Percentiles rank a stretch among this genome's conserved stretches.
Conservation (phyloP, 37 sponge, comb jelly and placozoan genomes). For the Hexactinellida sp. region DNA sequence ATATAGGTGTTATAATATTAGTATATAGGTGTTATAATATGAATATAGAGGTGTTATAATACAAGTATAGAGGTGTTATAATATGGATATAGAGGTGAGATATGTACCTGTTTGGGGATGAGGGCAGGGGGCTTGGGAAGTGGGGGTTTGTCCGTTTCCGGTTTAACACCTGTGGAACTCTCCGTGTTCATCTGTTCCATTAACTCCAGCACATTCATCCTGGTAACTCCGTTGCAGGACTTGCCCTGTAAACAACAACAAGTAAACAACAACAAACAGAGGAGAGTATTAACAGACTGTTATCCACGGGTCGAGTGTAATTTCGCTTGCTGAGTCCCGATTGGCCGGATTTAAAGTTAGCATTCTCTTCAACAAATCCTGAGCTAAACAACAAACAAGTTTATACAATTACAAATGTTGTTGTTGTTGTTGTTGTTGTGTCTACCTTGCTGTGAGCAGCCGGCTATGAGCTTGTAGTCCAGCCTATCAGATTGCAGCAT, state of each 20-base stretch:
- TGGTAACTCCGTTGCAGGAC: not conserved
- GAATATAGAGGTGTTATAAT: not conserved
- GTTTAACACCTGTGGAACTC: not conserved
- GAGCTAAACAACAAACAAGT: constrained; percentile 4
- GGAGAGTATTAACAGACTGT: not conserved
- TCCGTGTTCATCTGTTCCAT: constrained; percentile 7
- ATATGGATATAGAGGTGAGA: not conserved
- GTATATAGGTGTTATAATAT: not conserved
- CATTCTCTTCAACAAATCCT: constrained; percentile 10
- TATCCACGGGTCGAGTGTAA: not conserved
- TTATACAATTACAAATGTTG: too few species aligned
- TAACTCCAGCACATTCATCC: not conserved
- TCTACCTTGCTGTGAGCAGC: not conserved
- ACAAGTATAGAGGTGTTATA: too few species aligned
- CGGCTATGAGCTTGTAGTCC: not conserved
- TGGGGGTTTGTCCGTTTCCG: not conserved
- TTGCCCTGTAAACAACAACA: not conserved
- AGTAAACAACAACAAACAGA: not conserved
- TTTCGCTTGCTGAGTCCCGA: not conserved
- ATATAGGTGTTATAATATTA: not conserved
- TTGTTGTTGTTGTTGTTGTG: too few species aligned
- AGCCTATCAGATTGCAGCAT: not conserved
- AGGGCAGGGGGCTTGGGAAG: not conserved
- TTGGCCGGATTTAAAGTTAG: not conserved
- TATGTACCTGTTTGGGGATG: not conserved